Base-by-base conservation (phyloP, 2,888 invertebrate species). In the Agrotis segetum region DNA sequence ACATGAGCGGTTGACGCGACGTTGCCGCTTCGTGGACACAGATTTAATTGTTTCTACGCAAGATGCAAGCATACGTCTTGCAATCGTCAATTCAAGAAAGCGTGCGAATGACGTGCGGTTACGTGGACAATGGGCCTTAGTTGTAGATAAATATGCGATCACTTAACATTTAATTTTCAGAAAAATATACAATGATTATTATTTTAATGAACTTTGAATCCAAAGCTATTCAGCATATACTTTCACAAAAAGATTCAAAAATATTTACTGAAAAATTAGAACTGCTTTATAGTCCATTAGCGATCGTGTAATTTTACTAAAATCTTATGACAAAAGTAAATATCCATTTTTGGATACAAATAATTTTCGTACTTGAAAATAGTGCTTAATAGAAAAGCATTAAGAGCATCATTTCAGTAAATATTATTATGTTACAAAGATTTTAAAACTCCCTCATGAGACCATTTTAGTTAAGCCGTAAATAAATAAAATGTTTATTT, bases 291-390 rank as follows among this genome's bases (percentile, higher is more conserved):
- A 49, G n/a, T 74, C 49, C 71, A 73, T 55, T 68, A 60, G 59
- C 17, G 21, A 55, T 34, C 19, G 40, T 44, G 21, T 49, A 55
- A 55, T 50, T 67, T 50, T 47, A 7, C n/a, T 53, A 16, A 77
- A 68, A 76, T 53, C 11, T 44, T 40, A 21, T 17, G 21, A 53
- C 44, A 55, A 60, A 73, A 49, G 77, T 76, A 74, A 77, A 74
- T 34, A 56, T 34, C 17, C 9, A 67, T 49, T 74, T 69, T 56
- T 40, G 34, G 4, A 67, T 34, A n/a, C 14, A 34, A 74, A 75
- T 52, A 59, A 40, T 59, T 21, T 46, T 58, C 5, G 21, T 17
- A 14, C 21, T 73, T 17, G 16, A 63, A 74, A 52, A 7, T 24
- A 24, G 5, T 47, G 0, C 34, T 47, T n/a, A n/a, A n/a, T 34